Percentiles rank a stretch among this genome's conserved stretches.
Conservation (phyloP, 2,113 vertebrate genomes). For the Mirounga angustirostris region DNA sequence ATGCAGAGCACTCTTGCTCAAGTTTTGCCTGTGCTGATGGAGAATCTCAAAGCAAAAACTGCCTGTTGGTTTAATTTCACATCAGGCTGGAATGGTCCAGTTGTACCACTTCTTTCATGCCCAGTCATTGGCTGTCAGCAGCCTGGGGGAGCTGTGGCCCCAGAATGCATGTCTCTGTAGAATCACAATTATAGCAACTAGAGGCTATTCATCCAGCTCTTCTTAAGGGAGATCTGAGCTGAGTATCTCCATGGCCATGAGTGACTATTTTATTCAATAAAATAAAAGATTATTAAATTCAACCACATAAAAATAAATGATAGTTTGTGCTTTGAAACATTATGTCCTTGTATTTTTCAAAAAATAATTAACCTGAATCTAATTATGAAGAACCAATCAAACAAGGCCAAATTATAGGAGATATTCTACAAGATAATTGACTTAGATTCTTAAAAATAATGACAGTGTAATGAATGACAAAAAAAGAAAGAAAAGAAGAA, state of each 20-base stretch:
- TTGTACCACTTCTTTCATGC: neutral
- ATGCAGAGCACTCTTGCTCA: neutral
- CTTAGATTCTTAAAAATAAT: constrained; percentile 2
- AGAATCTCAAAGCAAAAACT: neutral
- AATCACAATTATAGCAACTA: neutral
- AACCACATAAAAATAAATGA: neutral
- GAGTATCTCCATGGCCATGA: neutral
- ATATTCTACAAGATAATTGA: neutral
- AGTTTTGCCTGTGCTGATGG: neutral
- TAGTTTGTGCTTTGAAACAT: neutral
- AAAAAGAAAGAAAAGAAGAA: neutral
- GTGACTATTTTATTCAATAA: neutral
- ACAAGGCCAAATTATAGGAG: neutral
- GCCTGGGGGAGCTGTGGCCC: neutral
- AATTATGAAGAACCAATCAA: neutral
- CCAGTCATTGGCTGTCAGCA: neutral
- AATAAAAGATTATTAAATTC: neutral
- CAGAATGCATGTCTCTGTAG: neutral
- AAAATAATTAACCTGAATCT: neutral
- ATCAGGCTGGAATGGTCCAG: neutral
- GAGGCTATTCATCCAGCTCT: neutral
- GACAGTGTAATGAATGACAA: neutral
- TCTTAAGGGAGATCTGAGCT: neutral
- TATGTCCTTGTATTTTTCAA: neutral
- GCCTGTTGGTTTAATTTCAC: neutral